Percentiles rank a stretch among this genome's conserved stretches.
Evolutionary conservation across 2,797 vertebrate species (phyloP).

Genomic region (Gephyroberyx darwinii): DNA sequence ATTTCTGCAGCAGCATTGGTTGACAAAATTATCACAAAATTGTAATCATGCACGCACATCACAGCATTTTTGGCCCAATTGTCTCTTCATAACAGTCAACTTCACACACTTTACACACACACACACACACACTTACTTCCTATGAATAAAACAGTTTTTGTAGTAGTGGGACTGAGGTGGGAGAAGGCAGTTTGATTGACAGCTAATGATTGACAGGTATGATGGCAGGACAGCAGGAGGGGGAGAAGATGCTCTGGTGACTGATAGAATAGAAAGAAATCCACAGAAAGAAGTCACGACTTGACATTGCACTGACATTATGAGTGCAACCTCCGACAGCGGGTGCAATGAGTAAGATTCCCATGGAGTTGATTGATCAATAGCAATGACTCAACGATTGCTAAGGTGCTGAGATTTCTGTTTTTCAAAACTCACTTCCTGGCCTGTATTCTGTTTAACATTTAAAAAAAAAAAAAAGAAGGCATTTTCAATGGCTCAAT

Average conservation of each 20-base stretch:
- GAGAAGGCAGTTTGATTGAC: constrained; percentile 37
- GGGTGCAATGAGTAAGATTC: background rate
- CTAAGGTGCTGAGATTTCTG: no score
- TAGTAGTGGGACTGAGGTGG: constrained; percentile 6
- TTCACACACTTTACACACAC: background rate
- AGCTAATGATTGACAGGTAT: constrained; percentile 41
- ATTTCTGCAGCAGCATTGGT: constrained; percentile 6
- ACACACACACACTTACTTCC: background rate
- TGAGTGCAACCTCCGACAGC: constrained; percentile 14
- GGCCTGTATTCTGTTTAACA: no score
- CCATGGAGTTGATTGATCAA: background rate
- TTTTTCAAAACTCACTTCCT: no score
- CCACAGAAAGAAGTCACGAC: constrained; percentile 1
- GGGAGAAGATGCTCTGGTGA: constrained; percentile 1
- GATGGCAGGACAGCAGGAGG: constrained; percentile 24
- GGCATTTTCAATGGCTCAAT: no score
- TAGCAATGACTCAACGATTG: background rate
- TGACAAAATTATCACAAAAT: background rate
- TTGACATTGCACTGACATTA: constrained; percentile 14
- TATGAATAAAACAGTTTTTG: constrained; percentile 28
- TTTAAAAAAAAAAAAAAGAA: no score
- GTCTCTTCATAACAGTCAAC: constrained; percentile 17
- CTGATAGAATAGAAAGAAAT: constrained; percentile 10
- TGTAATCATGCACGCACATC: background rate
- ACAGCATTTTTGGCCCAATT: constrained; percentile 14